A percentile compares a stretch with the other conserved stretches of the same genome.
These are phyloP conservation scores for Sinhomidia bicolor DNA, from an alignment of 2,888 invertebrate genomes.

Conservation along the genomic window DNA sequence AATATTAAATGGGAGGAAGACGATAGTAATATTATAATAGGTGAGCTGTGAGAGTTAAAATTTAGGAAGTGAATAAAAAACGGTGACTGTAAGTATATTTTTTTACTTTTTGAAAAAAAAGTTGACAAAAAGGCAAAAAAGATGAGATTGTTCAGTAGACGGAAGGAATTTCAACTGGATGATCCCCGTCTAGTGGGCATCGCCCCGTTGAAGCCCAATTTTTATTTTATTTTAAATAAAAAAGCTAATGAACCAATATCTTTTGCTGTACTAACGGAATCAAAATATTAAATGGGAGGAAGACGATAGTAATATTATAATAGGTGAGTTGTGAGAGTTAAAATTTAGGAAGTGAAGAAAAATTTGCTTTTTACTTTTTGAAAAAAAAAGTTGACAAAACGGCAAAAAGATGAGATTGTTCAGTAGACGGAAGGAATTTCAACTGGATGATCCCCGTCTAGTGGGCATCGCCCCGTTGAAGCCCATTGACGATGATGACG, in stretches of 20 bases:
- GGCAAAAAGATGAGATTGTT: slow-evolving; percentile 77
- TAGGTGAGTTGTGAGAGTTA: not conserved
- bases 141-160: slow-evolving; percentile 79
- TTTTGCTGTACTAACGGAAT: no score
- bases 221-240: not conserved
- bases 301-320: not conserved
- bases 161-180: slow-evolving; percentile 74
- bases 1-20: not conserved
- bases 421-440: slow-evolving; percentile 76
- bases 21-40: not conserved
- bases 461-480: slow-evolving; percentile 77
- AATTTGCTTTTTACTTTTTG: not conserved
- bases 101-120: not conserved
- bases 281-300: not conserved
- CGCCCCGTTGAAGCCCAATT: slow-evolving; percentile 72
- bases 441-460: slow-evolving; percentile 77
- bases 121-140: no score
- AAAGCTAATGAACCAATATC: not conserved
- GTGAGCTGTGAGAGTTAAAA: not conserved
- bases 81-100: not conserved
- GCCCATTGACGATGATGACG: slow-evolving; percentile 65
- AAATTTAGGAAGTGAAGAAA: not conserved
- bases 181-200: slow-evolving; percentile 79
- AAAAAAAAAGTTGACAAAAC: not conserved
- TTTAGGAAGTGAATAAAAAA: not conserved